Evolutionary conservation across 23 tunicate genomes (phyloP).

Genomic region (Trididemnum miniatum): DNA sequence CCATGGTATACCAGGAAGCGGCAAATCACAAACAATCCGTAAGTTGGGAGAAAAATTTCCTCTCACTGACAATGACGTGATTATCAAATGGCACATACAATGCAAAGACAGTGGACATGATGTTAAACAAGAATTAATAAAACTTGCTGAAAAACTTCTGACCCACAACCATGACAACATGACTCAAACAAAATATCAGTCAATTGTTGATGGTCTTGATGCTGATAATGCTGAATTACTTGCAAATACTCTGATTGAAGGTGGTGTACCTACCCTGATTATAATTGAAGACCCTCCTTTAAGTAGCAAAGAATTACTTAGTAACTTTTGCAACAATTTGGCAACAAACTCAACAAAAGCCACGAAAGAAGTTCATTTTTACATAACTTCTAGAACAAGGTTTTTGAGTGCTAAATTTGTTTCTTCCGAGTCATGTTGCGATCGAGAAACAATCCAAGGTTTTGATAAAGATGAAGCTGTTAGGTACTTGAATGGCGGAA

Average conservation of each 20-base stretch:
- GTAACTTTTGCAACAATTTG: not conserved
- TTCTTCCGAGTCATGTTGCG: not conserved
- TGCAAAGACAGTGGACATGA: constrained; percentile 49
- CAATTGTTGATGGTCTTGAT: constrained; percentile 1
- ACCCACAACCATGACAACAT: not conserved
- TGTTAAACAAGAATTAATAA: constrained; percentile 18
- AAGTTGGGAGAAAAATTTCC: constrained; percentile 33
- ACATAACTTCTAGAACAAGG: constrained; percentile 27
- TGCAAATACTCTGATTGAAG: constrained; percentile 5
- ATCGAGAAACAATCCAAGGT: constrained; percentile 25
- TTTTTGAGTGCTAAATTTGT: not conserved
- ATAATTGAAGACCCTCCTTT: constrained; percentile 36
- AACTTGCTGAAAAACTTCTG: constrained; percentile 23
- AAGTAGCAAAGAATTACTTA: not conserved
- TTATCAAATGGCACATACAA: constrained; percentile 60
- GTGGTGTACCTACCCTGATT: constrained; percentile 22
- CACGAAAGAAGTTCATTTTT: constrained; percentile 26
- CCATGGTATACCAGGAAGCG: constrained; percentile 61
- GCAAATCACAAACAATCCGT: constrained; percentile 46
- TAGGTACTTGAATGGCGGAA: not conserved
- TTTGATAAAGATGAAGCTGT: constrained; percentile 32
- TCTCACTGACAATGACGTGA: not conserved
- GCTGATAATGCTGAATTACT: constrained; percentile 18
- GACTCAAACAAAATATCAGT: not conserved
- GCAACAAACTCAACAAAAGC: not conserved